These are phyloP conservation scores for Conger conger DNA, from an alignment of 2,113 vertebrate species.

Conservation along the genomic window DNA sequence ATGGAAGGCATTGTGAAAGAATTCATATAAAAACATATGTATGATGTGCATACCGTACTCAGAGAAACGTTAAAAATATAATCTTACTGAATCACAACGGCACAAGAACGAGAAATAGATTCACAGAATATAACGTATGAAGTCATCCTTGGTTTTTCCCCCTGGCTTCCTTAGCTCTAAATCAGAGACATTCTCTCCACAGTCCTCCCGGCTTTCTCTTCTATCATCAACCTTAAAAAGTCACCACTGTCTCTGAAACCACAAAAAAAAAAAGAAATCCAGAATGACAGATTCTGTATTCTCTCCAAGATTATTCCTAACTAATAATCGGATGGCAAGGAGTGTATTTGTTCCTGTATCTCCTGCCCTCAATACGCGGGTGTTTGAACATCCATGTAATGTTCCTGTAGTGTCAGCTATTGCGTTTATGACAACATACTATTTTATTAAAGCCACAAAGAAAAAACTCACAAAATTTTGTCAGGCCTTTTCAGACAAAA, in stretches of 20 bases:
- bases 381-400: too few species aligned
- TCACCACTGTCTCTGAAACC: neutral
- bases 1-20: too few species aligned
- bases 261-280: neutral
- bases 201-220: neutral
- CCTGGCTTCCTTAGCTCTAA: neutral
- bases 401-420: too few species aligned
- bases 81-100: neutral
- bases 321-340: too few species aligned
- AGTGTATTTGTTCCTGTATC: too few species aligned
- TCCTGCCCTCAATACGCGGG: too few species aligned
- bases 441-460: too few species aligned
- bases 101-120: neutral
- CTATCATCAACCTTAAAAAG: neutral
- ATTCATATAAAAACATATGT: neutral
- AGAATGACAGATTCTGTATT: neutral
- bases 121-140: neutral
- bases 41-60: neutral
- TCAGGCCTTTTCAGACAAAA: too few species aligned
- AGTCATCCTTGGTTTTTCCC: neutral
- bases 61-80: neutral
- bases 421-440: too few species aligned
- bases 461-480: too few species aligned
- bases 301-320: too few species aligned
- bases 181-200: neutral